Conservation (phyloP, 2,888 invertebrate species). For the Dryobotodes eremita region DNA sequence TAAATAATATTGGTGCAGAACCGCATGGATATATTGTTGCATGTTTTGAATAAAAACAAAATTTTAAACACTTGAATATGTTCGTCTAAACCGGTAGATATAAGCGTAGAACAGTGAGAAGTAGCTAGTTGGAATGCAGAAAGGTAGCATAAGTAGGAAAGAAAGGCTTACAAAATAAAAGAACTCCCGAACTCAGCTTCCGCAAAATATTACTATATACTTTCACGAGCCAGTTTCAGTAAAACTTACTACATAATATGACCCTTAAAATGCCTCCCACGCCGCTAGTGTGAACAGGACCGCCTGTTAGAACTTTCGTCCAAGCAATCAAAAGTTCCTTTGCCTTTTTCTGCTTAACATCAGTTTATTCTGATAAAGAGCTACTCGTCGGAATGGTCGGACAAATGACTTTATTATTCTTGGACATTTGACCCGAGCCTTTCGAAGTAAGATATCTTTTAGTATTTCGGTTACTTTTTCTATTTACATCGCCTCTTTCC, state of each 20-base stretch:
- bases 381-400: slow-evolving; percentile 32
- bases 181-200: background rate
- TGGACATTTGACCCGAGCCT: slow-evolving; percentile 38
- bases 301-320: slow-evolving; percentile 59
- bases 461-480: background rate
- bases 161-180: background rate
- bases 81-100: background rate
- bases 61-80: background rate
- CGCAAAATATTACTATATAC: slow-evolving; percentile 18
- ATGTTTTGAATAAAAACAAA: background rate
- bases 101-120: background rate
- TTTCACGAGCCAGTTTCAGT: slow-evolving; percentile 25
- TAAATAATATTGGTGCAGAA: background rate
- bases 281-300: slow-evolving; percentile 27
- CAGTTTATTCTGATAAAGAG: slow-evolving; percentile 56
- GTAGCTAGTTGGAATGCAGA: background rate
- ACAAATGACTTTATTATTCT: slow-evolving; percentile 62
- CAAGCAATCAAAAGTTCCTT: slow-evolving; percentile 66
- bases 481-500: background rate
- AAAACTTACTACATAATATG: slow-evolving; percentile 28
- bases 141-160: background rate
- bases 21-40: background rate
- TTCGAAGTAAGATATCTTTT: slow-evolving; percentile 29
- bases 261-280: slow-evolving; percentile 42
- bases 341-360: slow-evolving; percentile 45